These are phyloP conservation scores for Oreocharis arfaki DNA, from an alignment of 2,113 vertebrate genomes.

Conservation along the genomic window DNA sequence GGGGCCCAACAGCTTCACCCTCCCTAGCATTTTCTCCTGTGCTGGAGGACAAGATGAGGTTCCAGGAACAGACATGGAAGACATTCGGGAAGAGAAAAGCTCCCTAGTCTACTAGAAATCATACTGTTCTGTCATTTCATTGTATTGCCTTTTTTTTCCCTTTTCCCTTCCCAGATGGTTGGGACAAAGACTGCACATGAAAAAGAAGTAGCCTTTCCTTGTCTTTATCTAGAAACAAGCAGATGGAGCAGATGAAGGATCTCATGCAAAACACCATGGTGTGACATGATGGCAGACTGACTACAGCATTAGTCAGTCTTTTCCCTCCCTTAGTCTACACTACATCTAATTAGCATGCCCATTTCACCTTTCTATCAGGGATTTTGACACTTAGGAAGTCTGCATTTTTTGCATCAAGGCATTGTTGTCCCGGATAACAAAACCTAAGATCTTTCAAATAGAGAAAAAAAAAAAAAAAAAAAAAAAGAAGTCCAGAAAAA, in stretches of 20 bases:
- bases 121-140: background rate
- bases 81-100: background rate
- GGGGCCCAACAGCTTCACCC: background rate
- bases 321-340: background rate
- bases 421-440: background rate
- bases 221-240: background rate
- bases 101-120: background rate
- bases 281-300: background rate
- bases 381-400: background rate
- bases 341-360: background rate
- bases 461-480: no score
- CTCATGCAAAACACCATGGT: background rate
- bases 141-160: background rate
- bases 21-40: rapidly evolving
- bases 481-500: background rate
- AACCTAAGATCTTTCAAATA: background rate
- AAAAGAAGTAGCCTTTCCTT: background rate
- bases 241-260: background rate
- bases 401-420: background rate
- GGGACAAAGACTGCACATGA: background rate
- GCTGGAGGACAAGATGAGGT: background rate
- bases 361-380: background rate
- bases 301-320: background rate
- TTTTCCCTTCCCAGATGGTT: background rate
- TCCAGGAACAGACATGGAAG: background rate